A percentile compares a stretch with the other conserved stretches of the same genome.
Evolutionary conservation across 1,140 invertebrate genomes (phyloP).

Genomic region (Eubasilissa regina): DNA sequence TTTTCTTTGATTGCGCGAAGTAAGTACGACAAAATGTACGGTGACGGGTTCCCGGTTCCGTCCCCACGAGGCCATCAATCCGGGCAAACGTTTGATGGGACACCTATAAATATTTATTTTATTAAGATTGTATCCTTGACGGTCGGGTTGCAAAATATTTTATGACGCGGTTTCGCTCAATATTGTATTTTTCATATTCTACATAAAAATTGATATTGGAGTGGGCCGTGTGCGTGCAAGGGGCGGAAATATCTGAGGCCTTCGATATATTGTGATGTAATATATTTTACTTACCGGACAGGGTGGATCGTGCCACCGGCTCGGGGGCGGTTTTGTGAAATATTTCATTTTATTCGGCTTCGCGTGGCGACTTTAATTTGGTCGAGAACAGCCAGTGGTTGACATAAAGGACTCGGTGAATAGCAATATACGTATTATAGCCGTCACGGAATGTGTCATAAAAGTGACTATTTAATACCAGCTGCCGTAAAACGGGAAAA

Average conservation of each 20-base stretch:
- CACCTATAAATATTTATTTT: constrained; percentile 73
- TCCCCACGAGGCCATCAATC: constrained; percentile 26
- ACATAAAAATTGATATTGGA: constrained; percentile 54
- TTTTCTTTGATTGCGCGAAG: not conserved
- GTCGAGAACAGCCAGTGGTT: constrained; percentile 31
- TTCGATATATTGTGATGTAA: constrained; percentile 18
- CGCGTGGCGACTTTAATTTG: constrained; percentile 36
- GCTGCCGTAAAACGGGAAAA: constrained; percentile 31
- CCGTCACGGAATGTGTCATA: constrained; percentile 36
- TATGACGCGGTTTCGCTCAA: constrained; percentile 66
- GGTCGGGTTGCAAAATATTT: constrained; percentile 66
- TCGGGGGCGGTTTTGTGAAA: constrained; percentile 30
- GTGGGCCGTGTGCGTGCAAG: constrained; percentile 20
- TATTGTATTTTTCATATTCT: constrained; percentile 56
- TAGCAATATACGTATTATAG: constrained; percentile 44
- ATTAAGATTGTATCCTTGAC: constrained; percentile 71
- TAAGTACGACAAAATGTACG: not conserved
- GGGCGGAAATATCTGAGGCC: constrained; percentile 1
- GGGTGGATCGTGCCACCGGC: constrained; percentile 11
- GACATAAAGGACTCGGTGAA: constrained; percentile 41
- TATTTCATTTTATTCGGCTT: constrained; percentile 47
- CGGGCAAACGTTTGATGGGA: constrained; percentile 66
- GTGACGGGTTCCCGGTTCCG: constrained; percentile 26
- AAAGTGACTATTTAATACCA: constrained; percentile 43
- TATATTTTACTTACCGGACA: constrained; percentile 43